These are phyloP conservation scores for Lethenteron camtschaticum DNA, from an alignment of 2,113 vertebrate species.

Conservation along the genomic window DNA sequence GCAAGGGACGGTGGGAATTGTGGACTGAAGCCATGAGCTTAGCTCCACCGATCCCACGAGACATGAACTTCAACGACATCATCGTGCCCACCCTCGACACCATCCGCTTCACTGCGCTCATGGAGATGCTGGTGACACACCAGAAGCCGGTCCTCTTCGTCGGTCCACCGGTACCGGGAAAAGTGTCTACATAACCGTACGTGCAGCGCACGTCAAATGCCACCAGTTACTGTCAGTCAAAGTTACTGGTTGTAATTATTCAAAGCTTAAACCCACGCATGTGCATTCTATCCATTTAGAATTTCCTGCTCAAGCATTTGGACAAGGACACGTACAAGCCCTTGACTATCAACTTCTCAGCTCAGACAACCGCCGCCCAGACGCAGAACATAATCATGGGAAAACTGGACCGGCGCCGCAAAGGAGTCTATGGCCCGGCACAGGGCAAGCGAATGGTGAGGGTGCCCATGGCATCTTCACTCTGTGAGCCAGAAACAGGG, in stretches of 20 bases:
- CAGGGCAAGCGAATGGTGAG: conserved; percentile 53
- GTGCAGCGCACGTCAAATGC: too few relatives aligned
- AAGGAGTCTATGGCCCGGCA: conserved; percentile 51
- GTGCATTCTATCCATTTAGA: conserved; percentile 22
- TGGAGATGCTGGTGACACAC: conserved; percentile 49
- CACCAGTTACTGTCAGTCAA: too few relatives aligned
- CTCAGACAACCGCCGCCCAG: conserved; percentile 63
- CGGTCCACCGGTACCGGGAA: conserved; percentile 73
- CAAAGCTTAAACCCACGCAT: not conserved
- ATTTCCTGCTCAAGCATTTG: conserved; percentile 53
- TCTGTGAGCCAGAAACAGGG: too few relatives aligned
- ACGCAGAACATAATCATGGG: conserved; percentile 73
- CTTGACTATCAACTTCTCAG: conserved; percentile 64
- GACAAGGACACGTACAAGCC: conserved; percentile 53
- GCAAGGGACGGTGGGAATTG: conserved; percentile 45
- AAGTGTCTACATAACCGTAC: conserved; percentile 57
- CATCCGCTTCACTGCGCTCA: conserved; percentile 39
- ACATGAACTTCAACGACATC: conserved; percentile 58
- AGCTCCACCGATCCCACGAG: conserved; percentile 32
- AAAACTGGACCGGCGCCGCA: conserved; percentile 60
- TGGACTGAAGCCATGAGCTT: conserved; percentile 39
- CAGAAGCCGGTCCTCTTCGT: conserved; percentile 54
- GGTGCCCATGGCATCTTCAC: too few relatives aligned
- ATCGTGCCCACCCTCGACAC: conserved; percentile 77
- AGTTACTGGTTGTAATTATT: too few relatives aligned